Evolutionary conservation across 2,888 invertebrate species (phyloP).

Genomic region (Hemistola chrysoprasaria): DNA sequence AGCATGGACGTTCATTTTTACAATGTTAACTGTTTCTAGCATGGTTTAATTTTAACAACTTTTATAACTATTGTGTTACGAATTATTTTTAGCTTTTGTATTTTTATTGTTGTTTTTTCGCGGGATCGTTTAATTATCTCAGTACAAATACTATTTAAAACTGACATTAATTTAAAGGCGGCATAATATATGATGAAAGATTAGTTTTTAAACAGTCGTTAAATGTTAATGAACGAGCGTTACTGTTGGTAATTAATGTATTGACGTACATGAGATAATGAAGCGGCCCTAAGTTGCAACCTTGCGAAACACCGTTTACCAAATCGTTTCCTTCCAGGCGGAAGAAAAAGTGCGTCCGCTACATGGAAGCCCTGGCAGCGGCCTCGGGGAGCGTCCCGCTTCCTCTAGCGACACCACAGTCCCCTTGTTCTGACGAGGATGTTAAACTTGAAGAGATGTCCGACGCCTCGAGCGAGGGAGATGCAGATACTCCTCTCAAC

Average conservation of each 20-base stretch:
- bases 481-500: constrained; percentile 76
- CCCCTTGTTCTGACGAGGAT: constrained; percentile 91
- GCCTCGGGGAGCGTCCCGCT: constrained; percentile 87
- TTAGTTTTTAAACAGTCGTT: too few species aligned
- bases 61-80: constrained; percentile 38
- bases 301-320: constrained; percentile 16
- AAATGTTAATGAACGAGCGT: too few species aligned
- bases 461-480: constrained; percentile 83
- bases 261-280: constrained; percentile 24
- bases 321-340: constrained; percentile 83
- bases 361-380: constrained; percentile 92
- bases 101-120: too few species aligned
- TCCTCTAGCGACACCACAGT: constrained; percentile 89
- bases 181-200: too few species aligned
- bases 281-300: constrained; percentile 26
- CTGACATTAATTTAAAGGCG: too few species aligned
- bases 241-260: too few species aligned
- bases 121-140: constrained; percentile 12
- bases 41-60: constrained; percentile 29
- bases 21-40: constrained; percentile 24
- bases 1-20: constrained; percentile 27
- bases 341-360: constrained; percentile 98
- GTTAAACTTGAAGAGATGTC: constrained; percentile 85
- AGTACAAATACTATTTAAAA: too few species aligned
- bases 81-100: constrained; percentile 32